Conservation (phyloP, 2,888 invertebrate genomes). For the Odontocerum albicorne region DNA sequence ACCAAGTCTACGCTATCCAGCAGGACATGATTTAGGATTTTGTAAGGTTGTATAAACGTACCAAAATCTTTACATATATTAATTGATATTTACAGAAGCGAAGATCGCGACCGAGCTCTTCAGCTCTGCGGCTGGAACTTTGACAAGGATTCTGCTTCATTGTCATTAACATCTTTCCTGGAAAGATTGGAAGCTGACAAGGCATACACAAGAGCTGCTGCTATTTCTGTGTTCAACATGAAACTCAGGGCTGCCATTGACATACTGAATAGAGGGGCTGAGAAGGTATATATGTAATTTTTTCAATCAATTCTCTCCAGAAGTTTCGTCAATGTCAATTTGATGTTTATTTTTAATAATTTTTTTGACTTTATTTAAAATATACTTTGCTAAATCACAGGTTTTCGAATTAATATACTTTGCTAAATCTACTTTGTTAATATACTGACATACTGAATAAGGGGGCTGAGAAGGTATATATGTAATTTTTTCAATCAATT, state of each 20-base stretch:
- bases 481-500: too few species aligned
- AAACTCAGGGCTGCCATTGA: slow-evolving; percentile 83
- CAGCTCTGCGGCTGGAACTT: slow-evolving; percentile 90
- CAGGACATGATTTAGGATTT: too few species aligned
- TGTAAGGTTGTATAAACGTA: background rate
- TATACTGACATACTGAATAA: slow-evolving; percentile 84
- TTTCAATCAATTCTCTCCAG: too few species aligned
- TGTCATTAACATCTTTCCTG: slow-evolving; percentile 59
- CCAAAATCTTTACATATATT: background rate
- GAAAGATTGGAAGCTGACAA: slow-evolving; percentile 72
- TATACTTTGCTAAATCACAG: too few species aligned
- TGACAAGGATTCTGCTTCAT: slow-evolving; percentile 66
- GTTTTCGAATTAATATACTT: too few species aligned
- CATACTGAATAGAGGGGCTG: slow-evolving; percentile 76
- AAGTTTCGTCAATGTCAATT: too few species aligned
- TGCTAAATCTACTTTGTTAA: too few species aligned
- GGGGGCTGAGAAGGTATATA: slow-evolving; percentile 56
- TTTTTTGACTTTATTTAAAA: too few species aligned
- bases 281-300: slow-evolving; percentile 41
- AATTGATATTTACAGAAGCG: slow-evolving; percentile 54
- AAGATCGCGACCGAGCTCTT: slow-evolving; percentile 77
- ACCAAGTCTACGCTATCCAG: too few species aligned
- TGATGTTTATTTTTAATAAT: too few species aligned
- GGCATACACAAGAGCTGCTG: slow-evolving; percentile 81
- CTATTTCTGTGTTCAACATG: slow-evolving; percentile 88